phyloP scores from a whole-genome alignment of 2,797 vertebrate species.

The Dendrocincla fuliginosa region DNA sequence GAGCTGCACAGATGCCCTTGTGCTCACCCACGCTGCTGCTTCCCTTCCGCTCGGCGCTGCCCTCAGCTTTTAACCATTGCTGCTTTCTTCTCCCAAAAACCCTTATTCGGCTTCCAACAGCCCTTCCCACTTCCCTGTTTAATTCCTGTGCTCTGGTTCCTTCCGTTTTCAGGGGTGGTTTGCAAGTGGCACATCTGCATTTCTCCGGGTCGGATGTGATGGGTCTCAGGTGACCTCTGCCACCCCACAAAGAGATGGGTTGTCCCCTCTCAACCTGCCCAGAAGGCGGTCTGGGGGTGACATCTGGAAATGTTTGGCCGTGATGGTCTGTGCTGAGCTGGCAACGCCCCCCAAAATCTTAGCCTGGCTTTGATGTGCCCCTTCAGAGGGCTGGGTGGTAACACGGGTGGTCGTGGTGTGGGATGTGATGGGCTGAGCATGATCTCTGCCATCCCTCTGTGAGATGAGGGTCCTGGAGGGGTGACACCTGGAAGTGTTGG shows the following conservation, averaged over 20 bases:
- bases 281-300: accelerated
- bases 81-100: neutral
- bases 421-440: neutral
- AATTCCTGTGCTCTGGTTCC: neutral
- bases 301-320: neutral
- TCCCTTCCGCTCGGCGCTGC: slow-evolving; percentile 4
- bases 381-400: neutral
- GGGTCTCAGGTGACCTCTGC: neutral
- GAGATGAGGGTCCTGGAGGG: accelerated
- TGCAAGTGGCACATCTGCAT: neutral
- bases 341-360: neutral
- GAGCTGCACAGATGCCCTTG: slow-evolving; percentile 35
- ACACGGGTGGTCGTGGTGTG: neutral
- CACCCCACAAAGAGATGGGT: neutral
- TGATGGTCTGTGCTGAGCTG: neutral
- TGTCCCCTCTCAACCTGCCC: accelerated
- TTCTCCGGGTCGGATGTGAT: neutral
- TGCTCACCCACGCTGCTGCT: neutral
- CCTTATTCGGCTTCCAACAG: neutral
- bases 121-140: neutral
- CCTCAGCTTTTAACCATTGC: slow-evolving; percentile 37
- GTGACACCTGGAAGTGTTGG: neutral
- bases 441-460: neutral
- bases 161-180: neutral
- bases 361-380: neutral